Percentiles rank a stretch among this genome's conserved stretches.
Conservation (phyloP, 2,888 invertebrate genomes). For the Tipula confusa region DNA sequence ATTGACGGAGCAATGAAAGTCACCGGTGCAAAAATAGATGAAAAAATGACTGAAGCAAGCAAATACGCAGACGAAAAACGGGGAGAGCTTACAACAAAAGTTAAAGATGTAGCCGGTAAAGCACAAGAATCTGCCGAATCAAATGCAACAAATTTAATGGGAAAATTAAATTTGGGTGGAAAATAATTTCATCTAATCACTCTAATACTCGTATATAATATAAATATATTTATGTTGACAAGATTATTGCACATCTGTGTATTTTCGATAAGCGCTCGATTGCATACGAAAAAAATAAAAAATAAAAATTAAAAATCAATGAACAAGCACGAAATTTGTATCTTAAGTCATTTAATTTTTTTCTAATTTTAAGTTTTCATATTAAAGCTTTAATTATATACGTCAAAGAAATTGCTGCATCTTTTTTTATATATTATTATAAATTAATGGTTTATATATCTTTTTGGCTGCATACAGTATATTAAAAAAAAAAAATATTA, state of each 20-base stretch:
- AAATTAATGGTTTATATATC: not conserved
- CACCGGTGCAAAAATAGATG: slow-evolving; percentile 56
- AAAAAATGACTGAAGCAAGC: slow-evolving; percentile 60
- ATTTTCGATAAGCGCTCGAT: not conserved
- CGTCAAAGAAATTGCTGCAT: not conserved
- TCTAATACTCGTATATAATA: not conserved
- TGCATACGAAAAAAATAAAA: not conserved
- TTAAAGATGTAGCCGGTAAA: slow-evolving; percentile 44
- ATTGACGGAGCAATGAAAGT: slow-evolving; percentile 57
- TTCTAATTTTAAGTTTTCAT: not conserved
- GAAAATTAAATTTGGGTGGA: slow-evolving; percentile 45
- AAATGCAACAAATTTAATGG: slow-evolving; percentile 46
- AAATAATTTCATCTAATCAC: slow-evolving; percentile 20
- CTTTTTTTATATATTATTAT: too few species aligned
- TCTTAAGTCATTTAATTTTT: slow-evolving; percentile 13
- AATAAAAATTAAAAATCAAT: not conserved
- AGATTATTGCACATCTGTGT: not conserved
- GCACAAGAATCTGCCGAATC: slow-evolving; percentile 45
- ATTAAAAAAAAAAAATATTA: not conserved
- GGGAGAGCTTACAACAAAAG: slow-evolving; percentile 40
- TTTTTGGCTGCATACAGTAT: not conserved
- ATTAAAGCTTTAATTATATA: slow-evolving; percentile 20
- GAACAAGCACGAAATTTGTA: not conserved
- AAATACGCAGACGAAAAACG: slow-evolving; percentile 59
- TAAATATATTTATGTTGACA: too few species aligned